phyloP scores from a whole-genome alignment of 1,140 invertebrate species.

The Aphaenogaster floridana region DNA sequence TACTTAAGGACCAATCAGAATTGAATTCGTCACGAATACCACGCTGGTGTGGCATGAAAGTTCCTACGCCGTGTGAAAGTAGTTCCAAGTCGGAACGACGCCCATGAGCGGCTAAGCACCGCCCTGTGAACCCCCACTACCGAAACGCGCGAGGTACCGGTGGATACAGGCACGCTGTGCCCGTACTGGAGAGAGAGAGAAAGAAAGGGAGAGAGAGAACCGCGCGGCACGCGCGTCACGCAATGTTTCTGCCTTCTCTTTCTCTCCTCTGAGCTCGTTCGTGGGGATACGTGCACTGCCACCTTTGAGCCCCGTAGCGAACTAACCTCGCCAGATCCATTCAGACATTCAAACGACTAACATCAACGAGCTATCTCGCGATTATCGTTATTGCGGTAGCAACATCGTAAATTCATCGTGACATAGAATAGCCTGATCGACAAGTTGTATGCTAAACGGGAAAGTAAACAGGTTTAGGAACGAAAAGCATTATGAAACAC shows the following conservation, averaged over 20 bases:
- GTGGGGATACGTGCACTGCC: constrained; percentile 79
- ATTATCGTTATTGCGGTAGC: constrained; percentile 76
- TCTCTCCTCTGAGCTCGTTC: neutral
- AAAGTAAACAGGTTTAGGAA: constrained; percentile 11
- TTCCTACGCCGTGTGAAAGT: constrained; percentile 84
- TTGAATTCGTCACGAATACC: constrained; percentile 86
- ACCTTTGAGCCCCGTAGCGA: constrained; percentile 80
- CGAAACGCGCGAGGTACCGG: constrained; percentile 57
- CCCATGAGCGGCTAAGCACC: constrained; percentile 81
- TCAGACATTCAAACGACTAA: constrained; percentile 86
- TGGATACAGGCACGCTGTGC: constrained; percentile 54
- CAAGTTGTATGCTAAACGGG: neutral
- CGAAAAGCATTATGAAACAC: neutral
- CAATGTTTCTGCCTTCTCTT: constrained; percentile 63
- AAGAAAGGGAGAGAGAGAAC: constrained; percentile 37
- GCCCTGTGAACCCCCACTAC: constrained; percentile 80
- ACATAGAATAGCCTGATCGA: constrained; percentile 45
- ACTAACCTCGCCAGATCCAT: constrained; percentile 84
- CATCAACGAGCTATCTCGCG: constrained; percentile 80
- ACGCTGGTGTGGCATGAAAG: constrained; percentile 77
- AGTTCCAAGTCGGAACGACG: constrained; percentile 83
- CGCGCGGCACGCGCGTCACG: constrained; percentile 71
- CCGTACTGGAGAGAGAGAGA: constrained; percentile 3
- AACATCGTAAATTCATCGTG: constrained; percentile 35
- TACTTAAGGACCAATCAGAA: constrained; percentile 87